Evolutionary conservation across 2,797 vertebrate species (phyloP), one percentile per base, ranked within the genome.

Genomic region (Argyrosomus regius): DNA sequence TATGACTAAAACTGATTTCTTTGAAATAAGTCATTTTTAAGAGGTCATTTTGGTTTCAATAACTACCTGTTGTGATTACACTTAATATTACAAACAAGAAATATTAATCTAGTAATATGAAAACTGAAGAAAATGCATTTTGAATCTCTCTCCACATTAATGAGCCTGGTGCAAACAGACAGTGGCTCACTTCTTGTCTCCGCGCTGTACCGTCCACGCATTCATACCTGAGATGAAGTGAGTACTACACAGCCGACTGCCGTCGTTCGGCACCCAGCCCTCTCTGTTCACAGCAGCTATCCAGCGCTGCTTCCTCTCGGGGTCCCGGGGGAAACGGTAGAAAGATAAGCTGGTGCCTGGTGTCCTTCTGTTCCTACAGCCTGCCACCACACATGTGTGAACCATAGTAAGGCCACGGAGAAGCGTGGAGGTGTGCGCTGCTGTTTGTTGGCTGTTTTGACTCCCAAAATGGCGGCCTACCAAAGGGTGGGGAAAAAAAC

Each of bases 381-480:
- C 95, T 1, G 94, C 85, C 91, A 94, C 95, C 86, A 95, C 95
- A 67, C 95, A 96, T 2, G 95, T 95, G 88, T 95, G 95, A 86
- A 96, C 95, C 95, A 96, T 95, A 90, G 89, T 94, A 88, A 86
- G 75, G 71, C 76, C 86, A 82, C 84, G 60, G 77, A 54, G 75
- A 35, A 17, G 86, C 87, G 81, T 80, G 87, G 80, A 86, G 66
- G 77, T 77, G 79, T 14, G 87, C 63, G 72, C 64, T 50, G 67
- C 77, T 56, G n/a, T 59, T 49, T 60, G 63, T 46, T 80, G 81
- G 67, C 41, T 81, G 82, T 70, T 92, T 94, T 95, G 95, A 95
- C 95, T 96, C 95, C 95, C 94, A 96, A 95, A 96, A 96, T 96
- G 95, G 95, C 72, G 88, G 85, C 63, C 53, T 67, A 48, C 3